Base-by-base conservation (phyloP, 2,113 vertebrate species). In the Lepus timidus region DNA sequence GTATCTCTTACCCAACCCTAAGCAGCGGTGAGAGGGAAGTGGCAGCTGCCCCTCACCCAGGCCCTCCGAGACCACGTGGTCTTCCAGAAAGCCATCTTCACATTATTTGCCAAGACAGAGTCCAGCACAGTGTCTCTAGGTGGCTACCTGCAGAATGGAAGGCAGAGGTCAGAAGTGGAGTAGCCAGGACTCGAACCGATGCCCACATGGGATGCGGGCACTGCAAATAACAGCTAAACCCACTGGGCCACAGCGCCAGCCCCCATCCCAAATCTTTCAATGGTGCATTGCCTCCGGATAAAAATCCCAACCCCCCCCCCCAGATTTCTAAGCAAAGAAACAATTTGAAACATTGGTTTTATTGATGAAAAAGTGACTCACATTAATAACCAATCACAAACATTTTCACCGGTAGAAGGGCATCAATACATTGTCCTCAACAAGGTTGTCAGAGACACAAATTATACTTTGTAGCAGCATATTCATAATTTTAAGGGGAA, bases 361-460 rank as follows among this genome's bases (percentile, higher is more conserved):
- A 71, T 73, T 89, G 75, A 86, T 91, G 44, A 90, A 49, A 76
- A 90, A 85, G 64, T 85, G 29, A 84, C 20, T 91, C 49, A 87
- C 36, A 55, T 49, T 70, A 70, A 86, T 79, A 83, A 89, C 71
- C 61, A 23, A 39, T 75, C 52, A 62, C 75, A 95, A 89, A 89
- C 87, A 89, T 75, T 95, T 93, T 87, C 65, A 84, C 80, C 94
- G 76, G 51, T 89, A 86, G 89, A 33, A 79, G 67, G 61, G 7
- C 67, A 75, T 87, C 86, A 52, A 91, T 65, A 93, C 75, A 39
- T 58, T 58, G 61, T 62, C 88, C 39, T 58, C 58, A 74, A 90
- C 27, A 82, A 73, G 84, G 16, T 52, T 90, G 20, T 67, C 87
- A 79, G 36, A 88, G 29, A 81, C 65, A 36, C 58, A 25, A 65